A percentile compares a stretch with the other conserved stretches of the same genome.
phyloP scores from a whole-genome alignment of 1,140 invertebrate genomes.

The Temnothorax curvispinosus region DNA sequence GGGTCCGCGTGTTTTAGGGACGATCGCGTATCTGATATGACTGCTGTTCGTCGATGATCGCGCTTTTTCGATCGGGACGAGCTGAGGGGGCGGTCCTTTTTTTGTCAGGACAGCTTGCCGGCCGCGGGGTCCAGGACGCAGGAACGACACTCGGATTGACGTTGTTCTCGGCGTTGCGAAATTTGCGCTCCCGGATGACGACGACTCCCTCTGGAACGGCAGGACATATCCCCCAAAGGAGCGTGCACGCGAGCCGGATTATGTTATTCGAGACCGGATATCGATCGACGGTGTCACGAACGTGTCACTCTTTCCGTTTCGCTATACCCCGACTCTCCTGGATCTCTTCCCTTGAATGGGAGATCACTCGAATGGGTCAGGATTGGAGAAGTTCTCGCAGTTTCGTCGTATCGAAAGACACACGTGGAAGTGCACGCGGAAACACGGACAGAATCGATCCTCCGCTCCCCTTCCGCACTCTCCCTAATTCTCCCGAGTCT shows the following conservation, averaged over 20 bases:
- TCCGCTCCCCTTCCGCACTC: conserved; percentile 4
- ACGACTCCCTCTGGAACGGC: conserved; percentile 71
- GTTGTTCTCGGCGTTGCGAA: conserved; percentile 66
- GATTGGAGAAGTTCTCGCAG: conserved; percentile 9
- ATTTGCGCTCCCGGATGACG: conserved; percentile 69
- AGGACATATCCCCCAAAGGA: conserved; percentile 72
- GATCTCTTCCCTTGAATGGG: not conserved
- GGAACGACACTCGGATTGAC: conserved; percentile 69
- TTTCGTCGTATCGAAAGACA: conserved; percentile 45
- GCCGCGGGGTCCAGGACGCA: conserved; percentile 64
- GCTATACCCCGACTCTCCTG: not conserved
- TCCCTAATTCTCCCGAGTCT: conserved; percentile 13
- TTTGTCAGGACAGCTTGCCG: conserved; percentile 74
- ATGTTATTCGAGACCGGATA: conserved; percentile 28
- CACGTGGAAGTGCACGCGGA: conserved; percentile 65
- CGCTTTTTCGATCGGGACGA: conserved; percentile 58
- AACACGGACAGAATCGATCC: conserved; percentile 52
- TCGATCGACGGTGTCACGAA: conserved; percentile 37
- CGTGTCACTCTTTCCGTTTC: not conserved
- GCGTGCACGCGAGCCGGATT: conserved; percentile 68
- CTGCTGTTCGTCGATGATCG: conserved; percentile 57
- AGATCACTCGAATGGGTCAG: not conserved
- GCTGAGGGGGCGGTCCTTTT: conserved; percentile 54
- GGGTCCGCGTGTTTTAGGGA: conserved; percentile 27
- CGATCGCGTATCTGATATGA: conserved; percentile 37